phyloP scores from a whole-genome alignment of 2,113 vertebrate genomes.

The Melanerpes formicivorus region DNA sequence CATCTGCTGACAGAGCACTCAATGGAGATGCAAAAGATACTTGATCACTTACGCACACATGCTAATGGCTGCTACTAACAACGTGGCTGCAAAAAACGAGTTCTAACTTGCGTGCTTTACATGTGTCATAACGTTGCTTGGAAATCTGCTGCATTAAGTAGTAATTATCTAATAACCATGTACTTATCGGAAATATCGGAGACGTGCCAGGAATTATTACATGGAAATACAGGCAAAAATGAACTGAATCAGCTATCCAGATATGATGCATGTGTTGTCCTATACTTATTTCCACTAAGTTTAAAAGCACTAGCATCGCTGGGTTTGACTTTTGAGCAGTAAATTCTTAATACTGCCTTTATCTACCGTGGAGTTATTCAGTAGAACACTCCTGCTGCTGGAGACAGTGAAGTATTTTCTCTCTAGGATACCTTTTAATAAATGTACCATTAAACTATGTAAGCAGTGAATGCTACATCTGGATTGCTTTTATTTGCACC shows the following conservation, averaged over 20 bases:
- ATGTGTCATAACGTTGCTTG: constrained; percentile 42
- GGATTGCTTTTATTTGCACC: constrained; percentile 4
- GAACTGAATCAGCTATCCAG: constrained; percentile 19
- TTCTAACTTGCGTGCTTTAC: constrained; percentile 59
- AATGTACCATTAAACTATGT: background rate
- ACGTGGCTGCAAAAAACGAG: constrained; percentile 41
- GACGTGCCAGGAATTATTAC: constrained; percentile 17
- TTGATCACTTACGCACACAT: constrained; percentile 44
- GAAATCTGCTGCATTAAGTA: constrained; percentile 50
- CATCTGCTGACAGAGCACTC: constrained; percentile 64
- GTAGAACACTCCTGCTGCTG: background rate
- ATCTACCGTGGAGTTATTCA: background rate
- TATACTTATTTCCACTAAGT: background rate
- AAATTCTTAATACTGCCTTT: constrained; percentile 6
- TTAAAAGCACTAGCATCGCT: background rate
- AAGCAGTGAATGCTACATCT: background rate
- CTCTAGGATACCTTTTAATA: constrained; percentile 7
- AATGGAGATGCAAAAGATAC: constrained; percentile 55
- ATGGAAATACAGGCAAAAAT: constrained; percentile 36
- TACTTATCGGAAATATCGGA: constrained; percentile 42
- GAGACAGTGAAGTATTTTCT: constrained; percentile 14
- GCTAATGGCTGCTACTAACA: constrained; percentile 35
- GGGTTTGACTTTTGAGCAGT: background rate
- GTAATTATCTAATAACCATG: constrained; percentile 50
- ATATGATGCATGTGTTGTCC: background rate